These are phyloP conservation scores for Zosterops hypoxanthus DNA, from an alignment of 2,113 vertebrate genomes.

Conservation along the genomic window DNA sequence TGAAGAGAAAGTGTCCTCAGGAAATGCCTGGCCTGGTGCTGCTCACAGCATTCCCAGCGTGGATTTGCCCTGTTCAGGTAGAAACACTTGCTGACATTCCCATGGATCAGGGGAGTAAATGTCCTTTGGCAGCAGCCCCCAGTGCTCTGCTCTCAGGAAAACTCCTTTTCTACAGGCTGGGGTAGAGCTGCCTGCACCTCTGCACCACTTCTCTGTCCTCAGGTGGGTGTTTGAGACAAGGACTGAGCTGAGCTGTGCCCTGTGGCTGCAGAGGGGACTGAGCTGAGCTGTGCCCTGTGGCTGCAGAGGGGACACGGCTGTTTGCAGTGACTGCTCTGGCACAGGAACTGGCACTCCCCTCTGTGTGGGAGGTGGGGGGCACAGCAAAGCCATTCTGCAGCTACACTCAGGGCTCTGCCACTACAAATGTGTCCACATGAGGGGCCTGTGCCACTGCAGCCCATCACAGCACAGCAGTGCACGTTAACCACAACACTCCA, in stretches of 20 bases:
- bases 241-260: fast-evolving
- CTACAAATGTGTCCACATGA: background rate
- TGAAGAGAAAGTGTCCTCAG: background rate
- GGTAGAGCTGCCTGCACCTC: background rate
- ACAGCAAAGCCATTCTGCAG: background rate
- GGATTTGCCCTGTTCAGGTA: background rate
- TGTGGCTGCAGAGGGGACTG: background rate
- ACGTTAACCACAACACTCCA: background rate
- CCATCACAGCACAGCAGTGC: background rate
- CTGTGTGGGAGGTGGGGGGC: background rate
- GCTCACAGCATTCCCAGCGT: background rate
- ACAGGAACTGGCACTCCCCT: fast-evolving
- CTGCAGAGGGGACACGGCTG: background rate
- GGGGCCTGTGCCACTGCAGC: constrained; percentile 22
- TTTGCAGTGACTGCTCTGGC: background rate
- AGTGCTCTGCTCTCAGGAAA: background rate
- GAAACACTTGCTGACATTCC: background rate
- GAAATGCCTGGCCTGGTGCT: background rate
- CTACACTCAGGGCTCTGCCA: background rate
- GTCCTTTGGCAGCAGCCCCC: background rate
- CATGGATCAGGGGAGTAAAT: background rate
- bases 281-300: too few relatives aligned
- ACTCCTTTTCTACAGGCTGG: background rate
- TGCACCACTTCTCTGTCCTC: background rate
- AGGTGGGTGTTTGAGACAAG: background rate